These are phyloP conservation scores for Acanthisitta chloris DNA, from an alignment of 2,113 vertebrate genomes.

Conservation along the genomic window DNA sequence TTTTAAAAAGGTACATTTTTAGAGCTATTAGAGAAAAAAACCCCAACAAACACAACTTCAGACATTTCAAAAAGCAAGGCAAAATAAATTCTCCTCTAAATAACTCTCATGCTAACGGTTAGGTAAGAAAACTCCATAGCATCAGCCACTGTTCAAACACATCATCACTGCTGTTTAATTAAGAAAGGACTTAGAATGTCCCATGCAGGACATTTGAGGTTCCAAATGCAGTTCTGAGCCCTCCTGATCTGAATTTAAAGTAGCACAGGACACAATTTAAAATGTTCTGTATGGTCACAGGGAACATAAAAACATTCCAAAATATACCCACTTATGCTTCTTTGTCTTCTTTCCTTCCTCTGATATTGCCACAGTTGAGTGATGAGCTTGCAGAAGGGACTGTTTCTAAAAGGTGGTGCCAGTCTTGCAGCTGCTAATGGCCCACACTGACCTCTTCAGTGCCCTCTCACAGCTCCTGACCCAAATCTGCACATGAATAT, in stretches of 20 bases:
- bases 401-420: not conserved
- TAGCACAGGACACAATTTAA: not conserved
- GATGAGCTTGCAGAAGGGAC: not conserved
- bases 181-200: not conserved
- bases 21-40: not conserved
- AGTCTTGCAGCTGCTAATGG: not conserved
- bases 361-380: not conserved
- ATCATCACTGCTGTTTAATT: not conserved
- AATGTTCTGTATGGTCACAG: not conserved
- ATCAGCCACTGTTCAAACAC: not conserved
- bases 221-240: not conserved
- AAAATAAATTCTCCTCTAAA: not conserved
- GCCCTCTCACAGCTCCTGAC: not conserved
- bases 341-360: not conserved
- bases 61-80: not conserved
- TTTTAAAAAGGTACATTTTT: not conserved
- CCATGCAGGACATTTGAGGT: not conserved
- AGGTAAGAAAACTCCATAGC: not conserved
- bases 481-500: not conserved
- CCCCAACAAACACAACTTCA: not conserved
- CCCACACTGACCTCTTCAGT: not conserved
- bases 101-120: not conserved
- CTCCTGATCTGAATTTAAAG: not conserved
- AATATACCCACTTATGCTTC: not conserved
- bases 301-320: not conserved